Evolutionary conservation across 1,140 invertebrate species (phyloP), one percentile per base, ranked within the genome.

Genomic region (Mya arenaria): DNA sequence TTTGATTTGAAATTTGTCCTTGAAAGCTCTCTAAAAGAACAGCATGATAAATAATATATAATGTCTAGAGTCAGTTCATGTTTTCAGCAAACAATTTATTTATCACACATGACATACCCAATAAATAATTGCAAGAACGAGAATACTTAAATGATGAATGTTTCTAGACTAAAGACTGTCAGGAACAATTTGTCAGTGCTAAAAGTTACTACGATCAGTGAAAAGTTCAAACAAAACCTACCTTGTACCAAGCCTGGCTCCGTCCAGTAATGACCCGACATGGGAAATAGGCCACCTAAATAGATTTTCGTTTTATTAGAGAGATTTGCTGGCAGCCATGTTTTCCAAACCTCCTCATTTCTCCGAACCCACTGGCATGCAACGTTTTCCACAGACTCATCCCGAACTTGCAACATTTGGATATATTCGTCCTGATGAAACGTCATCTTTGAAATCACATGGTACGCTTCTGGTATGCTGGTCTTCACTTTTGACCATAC

Each of bases 251-350:
- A 94, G 52, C 96, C 95, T 23, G 92, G 91, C 17, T 95, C 95
- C 1, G 92, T 94, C 84, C 95, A 96, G 30, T 92, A 92, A 0
- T 91, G 89, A 10, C 94, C 95, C 32, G 89, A 93, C 48, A 96
- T 90, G 0, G 97, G 96, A 90, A 97, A 97, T 85, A 97, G 96
- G 2, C 96, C 96, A 55, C 96, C 96, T 66, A 97, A 95, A 80
- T 94, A 94, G 25, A 95, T 89, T 1, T 93, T 90, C 3, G 87
- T 93, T 85, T 95, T 95, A 52, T 94, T 94, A 5, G 92, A 91
- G 0, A 93, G 89, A 68, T 93, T 90, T 0, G 85, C 88, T 0
- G 94, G 94, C 66, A 94, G 91, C 96, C 96, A 96, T 8, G 88
- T 82, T 0, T 85, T 84, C 91, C 95, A 94, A 1, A 92, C 91